Evolutionary conservation across 1,140 invertebrate species (phyloP).

Genomic region (Ctenoplectra terminalis): DNA sequence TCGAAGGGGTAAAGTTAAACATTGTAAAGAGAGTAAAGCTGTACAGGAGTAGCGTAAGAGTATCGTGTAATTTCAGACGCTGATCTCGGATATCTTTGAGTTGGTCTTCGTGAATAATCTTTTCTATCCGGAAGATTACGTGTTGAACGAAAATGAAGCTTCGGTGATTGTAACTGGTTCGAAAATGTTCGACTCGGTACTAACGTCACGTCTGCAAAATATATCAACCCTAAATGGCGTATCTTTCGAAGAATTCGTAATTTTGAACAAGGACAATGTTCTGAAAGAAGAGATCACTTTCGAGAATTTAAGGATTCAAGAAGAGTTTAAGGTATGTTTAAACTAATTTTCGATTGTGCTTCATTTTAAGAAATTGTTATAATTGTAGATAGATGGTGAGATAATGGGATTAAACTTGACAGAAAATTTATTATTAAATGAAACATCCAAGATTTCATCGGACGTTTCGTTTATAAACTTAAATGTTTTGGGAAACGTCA

Average conservation of each 20-base stretch:
- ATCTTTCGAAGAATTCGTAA: slow-evolving; percentile 68
- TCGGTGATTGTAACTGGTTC: slow-evolving; percentile 44
- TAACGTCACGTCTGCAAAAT: slow-evolving; percentile 18
- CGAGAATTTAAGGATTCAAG: slow-evolving; percentile 68
- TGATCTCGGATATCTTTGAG: slow-evolving; percentile 46
- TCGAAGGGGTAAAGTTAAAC: slow-evolving; percentile 62
- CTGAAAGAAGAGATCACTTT: slow-evolving; percentile 68
- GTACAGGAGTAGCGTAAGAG: not conserved
- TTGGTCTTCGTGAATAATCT: slow-evolving; percentile 65
- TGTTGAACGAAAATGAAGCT: slow-evolving; percentile 32
- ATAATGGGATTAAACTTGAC: slow-evolving; percentile 51
- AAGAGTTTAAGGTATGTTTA: slow-evolving; percentile 60
- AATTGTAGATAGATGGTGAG: slow-evolving; percentile 70
- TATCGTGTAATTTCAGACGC: slow-evolving; percentile 47
- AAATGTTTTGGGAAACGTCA: slow-evolving; percentile 66
- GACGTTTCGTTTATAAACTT: slow-evolving; percentile 64
- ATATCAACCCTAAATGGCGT: slow-evolving; percentile 68
- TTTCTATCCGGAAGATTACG: slow-evolving; percentile 69
- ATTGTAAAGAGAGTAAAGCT: not conserved
- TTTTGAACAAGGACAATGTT: slow-evolving; percentile 55
- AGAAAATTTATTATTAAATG: slow-evolving; percentile 38
- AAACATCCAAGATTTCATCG: slow-evolving; percentile 55
- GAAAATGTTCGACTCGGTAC: slow-evolving; percentile 68
- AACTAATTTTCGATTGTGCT: not conserved
- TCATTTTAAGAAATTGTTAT: not conserved